Evolutionary conservation across 2,113 vertebrate genomes (phyloP).

Genomic region (Corythoichthys intestinalis): DNA sequence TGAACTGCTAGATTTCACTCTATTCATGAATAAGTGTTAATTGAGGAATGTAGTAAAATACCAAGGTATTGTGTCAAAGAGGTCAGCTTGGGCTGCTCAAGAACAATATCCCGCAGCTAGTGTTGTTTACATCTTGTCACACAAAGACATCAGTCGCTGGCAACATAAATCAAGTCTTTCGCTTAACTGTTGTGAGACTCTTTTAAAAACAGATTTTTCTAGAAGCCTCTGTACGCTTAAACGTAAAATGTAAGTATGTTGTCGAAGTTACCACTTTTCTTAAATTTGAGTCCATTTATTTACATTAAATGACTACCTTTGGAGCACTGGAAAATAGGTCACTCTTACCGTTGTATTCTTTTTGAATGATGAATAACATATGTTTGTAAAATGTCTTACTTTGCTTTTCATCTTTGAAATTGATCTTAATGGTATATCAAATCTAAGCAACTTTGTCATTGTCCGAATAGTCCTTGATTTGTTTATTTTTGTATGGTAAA

Average conservation of each 20-base stretch:
- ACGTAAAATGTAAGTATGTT: not conserved
- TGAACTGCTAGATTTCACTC: slow-evolving; percentile 17
- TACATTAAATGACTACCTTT: not conserved
- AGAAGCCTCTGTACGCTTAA: not conserved
- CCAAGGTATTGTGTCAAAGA: not conserved
- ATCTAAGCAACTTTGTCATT: not conserved
- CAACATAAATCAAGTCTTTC: slow-evolving; percentile 29
- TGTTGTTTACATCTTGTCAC: slow-evolving; percentile 49
- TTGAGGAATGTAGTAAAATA: slow-evolving; percentile 1
- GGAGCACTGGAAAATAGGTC: not conserved
- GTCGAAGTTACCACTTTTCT: not conserved
- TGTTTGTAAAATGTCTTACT: not conserved
- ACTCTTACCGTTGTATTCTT: not conserved
- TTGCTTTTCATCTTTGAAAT: not conserved
- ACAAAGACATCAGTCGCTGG: slow-evolving; percentile 22
- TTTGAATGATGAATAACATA: not conserved
- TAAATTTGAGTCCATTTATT: not conserved
- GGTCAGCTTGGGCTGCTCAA: slow-evolving; percentile 3
- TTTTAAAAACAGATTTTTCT: not conserved
- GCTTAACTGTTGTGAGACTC: slow-evolving; percentile 27
- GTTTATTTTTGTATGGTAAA: not conserved
- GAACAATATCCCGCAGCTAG: slow-evolving; percentile 38
- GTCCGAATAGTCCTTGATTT: not conserved
- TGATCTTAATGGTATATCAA: not conserved
- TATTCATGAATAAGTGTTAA: slow-evolving; percentile 7